Evolutionary conservation across 35 echinoderm and acorn worm genomes (phyloP), one percentile per base, ranked within the genome.

Genomic region (Chiridota heheva): DNA sequence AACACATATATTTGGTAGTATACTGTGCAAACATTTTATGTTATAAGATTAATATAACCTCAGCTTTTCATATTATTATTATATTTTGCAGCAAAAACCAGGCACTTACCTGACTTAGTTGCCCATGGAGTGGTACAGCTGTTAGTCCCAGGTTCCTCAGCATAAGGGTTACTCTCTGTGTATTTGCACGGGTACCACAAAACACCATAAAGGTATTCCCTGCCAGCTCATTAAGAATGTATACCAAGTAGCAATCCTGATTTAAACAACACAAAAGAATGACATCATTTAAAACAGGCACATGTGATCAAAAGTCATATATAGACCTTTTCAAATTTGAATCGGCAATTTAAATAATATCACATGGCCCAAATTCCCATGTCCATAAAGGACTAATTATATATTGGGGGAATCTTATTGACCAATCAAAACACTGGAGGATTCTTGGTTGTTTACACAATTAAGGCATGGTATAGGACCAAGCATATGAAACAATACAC

Each of bases 181-280:
- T 98, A 66, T 98, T 98, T 60, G 91, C 92, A 59, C 95, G 92
- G 15, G 95, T 98, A 63, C 95, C 90, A 76, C 95, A 98, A 60
- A 98, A 98, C 1, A 98, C 89, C 89, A 98, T 91, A 61, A 91
- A 92, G 40, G 89, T 88, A 38, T 98, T 98, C 3, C 95, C 95
- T 59, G 95, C 95, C 5, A 98, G 64, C 58, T 98, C 95, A 56
- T 92, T 98, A 41, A 98, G 68, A 31, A 98, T 87, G 45, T 51
- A 98, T 18, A 98, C 95, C 3, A 98, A 44, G 45, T 98, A 98
- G 56, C 84, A 91, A 56, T 98, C 95, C 95, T 98, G 57, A 7
- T 66, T 43, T 44, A 28, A 36, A 74, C 0, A 25, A 53, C 0
- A 39, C 26, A 62, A 17, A 59, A 16, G 28, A 60, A 60, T 8